Conservation (phyloP, 2,888 invertebrate genomes). For the Orthosia gracilis region DNA sequence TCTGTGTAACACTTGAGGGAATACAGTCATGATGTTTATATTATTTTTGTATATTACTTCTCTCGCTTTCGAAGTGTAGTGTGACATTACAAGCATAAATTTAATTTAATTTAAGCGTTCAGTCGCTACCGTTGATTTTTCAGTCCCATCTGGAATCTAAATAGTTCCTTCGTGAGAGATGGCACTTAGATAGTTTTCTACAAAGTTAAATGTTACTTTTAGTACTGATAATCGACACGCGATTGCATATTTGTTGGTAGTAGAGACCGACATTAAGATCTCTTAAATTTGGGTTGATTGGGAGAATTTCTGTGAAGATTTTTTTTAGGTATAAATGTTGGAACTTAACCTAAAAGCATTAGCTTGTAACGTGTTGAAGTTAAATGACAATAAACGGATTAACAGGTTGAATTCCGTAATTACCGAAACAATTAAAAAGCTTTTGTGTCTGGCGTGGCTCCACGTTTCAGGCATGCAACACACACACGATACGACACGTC, state of each 20-base stretch:
- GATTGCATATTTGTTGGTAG: constrained; percentile 42
- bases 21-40: too few relatives aligned
- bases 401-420: too few relatives aligned
- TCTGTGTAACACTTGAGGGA: too few relatives aligned
- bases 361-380: background rate
- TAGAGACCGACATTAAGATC: constrained; percentile 4
- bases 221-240: constrained; percentile 57
- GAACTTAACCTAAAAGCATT: background rate
- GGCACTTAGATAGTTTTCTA: constrained; percentile 55
- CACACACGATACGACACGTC: too few relatives aligned
- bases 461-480: too few relatives aligned
- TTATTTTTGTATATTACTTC: background rate
- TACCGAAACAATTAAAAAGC: too few relatives aligned
- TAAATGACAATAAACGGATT: background rate
- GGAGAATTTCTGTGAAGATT: background rate
- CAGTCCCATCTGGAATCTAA: constrained; percentile 6
- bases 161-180: constrained; percentile 58
- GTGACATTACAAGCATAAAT: constrained; percentile 1
- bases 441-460: too few relatives aligned
- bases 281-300: background rate
- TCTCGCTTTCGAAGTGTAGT: background rate
- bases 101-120: constrained; percentile 11
- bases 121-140: constrained; percentile 21
- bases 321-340: background rate
- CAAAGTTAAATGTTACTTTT: constrained; percentile 46